phyloP scores from a whole-genome alignment of 2,113 vertebrate genomes.

The Bujurquina vittata region DNA sequence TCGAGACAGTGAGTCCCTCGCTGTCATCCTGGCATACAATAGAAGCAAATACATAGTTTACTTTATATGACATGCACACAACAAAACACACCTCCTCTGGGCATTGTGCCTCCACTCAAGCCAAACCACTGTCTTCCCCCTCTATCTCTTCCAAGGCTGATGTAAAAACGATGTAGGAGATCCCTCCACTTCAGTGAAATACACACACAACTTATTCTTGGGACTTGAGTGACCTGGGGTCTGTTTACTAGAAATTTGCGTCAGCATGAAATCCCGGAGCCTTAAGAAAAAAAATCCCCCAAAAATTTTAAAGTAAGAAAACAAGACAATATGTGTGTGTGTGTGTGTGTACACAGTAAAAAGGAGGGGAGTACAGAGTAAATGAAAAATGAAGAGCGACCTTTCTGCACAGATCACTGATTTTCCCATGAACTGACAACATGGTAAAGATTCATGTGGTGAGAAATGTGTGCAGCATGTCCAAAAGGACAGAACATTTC shows the following conservation, averaged over 20 bases:
- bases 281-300: slow-evolving; percentile 33
- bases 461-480: slow-evolving; percentile 45
- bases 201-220: slow-evolving; percentile 30
- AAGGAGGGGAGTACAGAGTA: slow-evolving; percentile 3
- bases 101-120: slow-evolving; percentile 33
- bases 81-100: slow-evolving; percentile 30
- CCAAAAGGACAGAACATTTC: slow-evolving; percentile 22
- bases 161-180: slow-evolving; percentile 50
- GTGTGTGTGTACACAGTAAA: neutral
- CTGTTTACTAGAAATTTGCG: slow-evolving; percentile 62
- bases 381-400: slow-evolving; percentile 56
- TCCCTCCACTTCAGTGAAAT: slow-evolving; percentile 20
- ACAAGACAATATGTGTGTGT: neutral
- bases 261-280: slow-evolving; percentile 41
- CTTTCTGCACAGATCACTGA: slow-evolving; percentile 45
- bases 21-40: neutral
- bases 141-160: slow-evolving; percentile 29
- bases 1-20: slow-evolving; percentile 2
- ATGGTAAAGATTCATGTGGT: slow-evolving; percentile 42
- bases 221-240: slow-evolving; percentile 39
- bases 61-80: slow-evolving; percentile 16
- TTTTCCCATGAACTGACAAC: slow-evolving; percentile 54
- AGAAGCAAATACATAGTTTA: neutral
- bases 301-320: slow-evolving; percentile 34
- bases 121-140: slow-evolving; percentile 28